Evolutionary conservation across 1,140 invertebrate species (phyloP), one percentile per base, ranked within the genome.

Genomic region (Spodoptera litura): DNA sequence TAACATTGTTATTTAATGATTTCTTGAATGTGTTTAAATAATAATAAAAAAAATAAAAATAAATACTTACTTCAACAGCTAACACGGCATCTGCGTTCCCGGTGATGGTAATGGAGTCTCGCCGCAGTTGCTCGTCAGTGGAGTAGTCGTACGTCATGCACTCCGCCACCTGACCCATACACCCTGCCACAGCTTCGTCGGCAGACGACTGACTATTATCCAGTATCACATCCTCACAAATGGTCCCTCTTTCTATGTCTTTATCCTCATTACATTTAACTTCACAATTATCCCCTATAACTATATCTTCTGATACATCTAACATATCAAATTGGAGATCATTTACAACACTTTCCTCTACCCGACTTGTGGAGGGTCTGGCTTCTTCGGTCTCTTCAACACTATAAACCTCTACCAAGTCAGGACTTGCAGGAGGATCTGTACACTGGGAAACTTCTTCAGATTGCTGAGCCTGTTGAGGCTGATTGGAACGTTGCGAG

Each of bases 291-390:
- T 92, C 91, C 9, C 88, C 91, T 79, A 94, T 92, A 20, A 92
- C 88, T 59, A 94, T 94, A 66, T 94, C 93, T 83, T 93, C 93
- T 4, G 92, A 94, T 8, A 94, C 92, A 83, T 93, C 93, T 64
- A 94, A 81, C 92, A 94, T 93, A 73, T 93, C 92, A 81, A 92
- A 86, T 31, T 93, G 93, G 31, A 94, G 80, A 44, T 91, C 88
- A 83, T 86, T 91, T 10, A 81, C 80, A 20, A 85, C 81, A 31
- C 88, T 84, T 61, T 87, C 88, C 13, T 84, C 82, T 58, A 85
- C 49, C 44, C 80, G 76, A 25, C 27, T 58, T 2, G 64, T 35
- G 15, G 10, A 12, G 8, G 51, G 52, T 8, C 49, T 66, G 20
- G 20, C 20, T 56, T 13, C 27, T 64, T 13, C 5, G 11, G 35